Evolutionary conservation across 2,888 invertebrate species (phyloP), one percentile per base, ranked within the genome.

Genomic region (Parnassius mnemosyne): DNA sequence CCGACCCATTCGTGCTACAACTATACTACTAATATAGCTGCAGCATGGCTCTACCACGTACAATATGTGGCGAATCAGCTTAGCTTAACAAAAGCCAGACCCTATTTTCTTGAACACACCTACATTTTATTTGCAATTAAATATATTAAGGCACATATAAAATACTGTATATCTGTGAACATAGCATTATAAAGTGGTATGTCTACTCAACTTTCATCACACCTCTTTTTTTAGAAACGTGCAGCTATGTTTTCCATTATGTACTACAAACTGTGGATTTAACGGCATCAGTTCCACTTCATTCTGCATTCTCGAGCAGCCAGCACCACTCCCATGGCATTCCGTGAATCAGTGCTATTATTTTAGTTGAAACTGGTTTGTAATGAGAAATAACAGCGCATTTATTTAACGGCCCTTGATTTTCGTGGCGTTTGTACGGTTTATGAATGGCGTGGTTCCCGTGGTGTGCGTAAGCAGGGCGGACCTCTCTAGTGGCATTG

Each of bases 401-500:
- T 74, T 76, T 77, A 71, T 73, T 78, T 78, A 80, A 76, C 78
- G 76, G 77, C 76, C 73, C 73, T 77, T 68, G 62, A 20, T 49
- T 54, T 52, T 46, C 63, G 61, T 64, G 64, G 61, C 66, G 63
- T 49, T 5, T 46, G 7, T 49, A 13, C 13, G 49, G 49, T 9
- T 68, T 68, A 69, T 69, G 70, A 71, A 69, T 68, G 68, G 68
- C 71, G 69, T 64, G 70, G 77, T 80, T 80, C 77, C 79, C 78
- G 80, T 78, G 75, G 70, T 72, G 74, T 70, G 68, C 67, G 72
- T 69, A 73, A 72, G 73, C 76, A 71, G 75, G 78, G 72, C 75
- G 76, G 79, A 75, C 69, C 72, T 69, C 77, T 78, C 78, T 80
- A 79, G 80, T 79, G 81, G 80, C 79, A 77, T 74, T 69, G 72